A percentile compares a stretch with the other conserved stretches of the same genome.
Evolutionary conservation across 2,113 vertebrate genomes (phyloP).

Genomic region (Cyanistes caeruleus): DNA sequence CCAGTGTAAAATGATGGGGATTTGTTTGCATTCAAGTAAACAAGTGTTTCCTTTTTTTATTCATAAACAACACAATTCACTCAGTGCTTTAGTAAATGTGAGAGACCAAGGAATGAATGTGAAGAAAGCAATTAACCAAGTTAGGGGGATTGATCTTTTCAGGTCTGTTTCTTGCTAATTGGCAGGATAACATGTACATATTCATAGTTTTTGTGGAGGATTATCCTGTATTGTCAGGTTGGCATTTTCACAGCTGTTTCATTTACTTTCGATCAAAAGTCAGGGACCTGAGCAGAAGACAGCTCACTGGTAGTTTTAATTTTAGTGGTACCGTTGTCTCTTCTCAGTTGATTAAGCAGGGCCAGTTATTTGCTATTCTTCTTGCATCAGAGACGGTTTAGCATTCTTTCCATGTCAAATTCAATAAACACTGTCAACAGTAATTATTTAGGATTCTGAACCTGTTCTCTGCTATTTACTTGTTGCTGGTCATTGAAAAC

Average conservation of each 20-base stretch:
- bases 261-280: background rate
- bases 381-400: background rate
- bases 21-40: constrained; percentile 18
- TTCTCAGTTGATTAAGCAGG: background rate
- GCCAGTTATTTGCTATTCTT: background rate
- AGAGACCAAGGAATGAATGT: background rate
- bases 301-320: background rate
- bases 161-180: background rate
- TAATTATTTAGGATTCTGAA: constrained; percentile 15
- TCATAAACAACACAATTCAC: background rate
- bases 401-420: background rate
- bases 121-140: background rate
- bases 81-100: background rate
- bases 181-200: background rate
- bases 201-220: background rate
- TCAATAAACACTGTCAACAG: background rate
- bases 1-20: background rate
- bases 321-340: background rate
- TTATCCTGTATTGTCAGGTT: background rate
- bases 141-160: background rate
- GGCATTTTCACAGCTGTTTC: background rate
- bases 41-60: background rate
- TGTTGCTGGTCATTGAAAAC: constrained; percentile 2
- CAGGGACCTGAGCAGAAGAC: background rate
- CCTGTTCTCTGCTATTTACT: background rate